Conservation (phyloP, 2,113 vertebrate genomes). For the Atherinomorus stipes region DNA sequence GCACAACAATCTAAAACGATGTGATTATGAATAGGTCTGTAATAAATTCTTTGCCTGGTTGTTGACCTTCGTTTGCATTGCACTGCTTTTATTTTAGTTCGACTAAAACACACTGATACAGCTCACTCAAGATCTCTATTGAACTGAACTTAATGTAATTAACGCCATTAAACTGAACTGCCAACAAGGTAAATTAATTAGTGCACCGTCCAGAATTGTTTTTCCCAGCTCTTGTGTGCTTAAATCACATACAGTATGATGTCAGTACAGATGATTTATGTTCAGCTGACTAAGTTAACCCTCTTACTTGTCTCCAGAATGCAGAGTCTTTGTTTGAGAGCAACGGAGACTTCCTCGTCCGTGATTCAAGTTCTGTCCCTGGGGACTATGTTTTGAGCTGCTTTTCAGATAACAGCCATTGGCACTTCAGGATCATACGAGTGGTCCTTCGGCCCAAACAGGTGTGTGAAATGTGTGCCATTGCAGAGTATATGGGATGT, state of each 20-base stretch:
- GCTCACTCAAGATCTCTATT: neutral
- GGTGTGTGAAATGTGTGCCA: slow-evolving; percentile 53
- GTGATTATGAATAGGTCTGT: too few species aligned
- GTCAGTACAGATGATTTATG: too few species aligned
- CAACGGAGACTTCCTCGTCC: slow-evolving; percentile 91
- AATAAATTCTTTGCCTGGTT: too few species aligned
- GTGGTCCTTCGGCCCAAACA: slow-evolving; percentile 86
- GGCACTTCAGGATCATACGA: slow-evolving; percentile 91
- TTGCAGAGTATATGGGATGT: neutral
- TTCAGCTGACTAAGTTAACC: neutral
- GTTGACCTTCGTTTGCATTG: neutral
- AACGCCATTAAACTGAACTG: too few species aligned
- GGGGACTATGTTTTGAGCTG: slow-evolving; percentile 88
- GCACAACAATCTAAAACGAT: too few species aligned
- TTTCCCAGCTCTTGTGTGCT: too few species aligned
- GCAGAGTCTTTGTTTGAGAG: slow-evolving; percentile 84
- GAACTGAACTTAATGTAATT: neutral
- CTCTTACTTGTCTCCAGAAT: slow-evolving; percentile 73
- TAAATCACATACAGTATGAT: neutral
- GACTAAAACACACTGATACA: neutral
- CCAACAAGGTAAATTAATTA: too few species aligned
- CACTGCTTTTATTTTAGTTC: neutral
- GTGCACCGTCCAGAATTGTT: neutral
- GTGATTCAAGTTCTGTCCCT: slow-evolving; percentile 78
- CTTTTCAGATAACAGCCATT: slow-evolving; percentile 79